Percentiles rank a stretch among this genome's conserved stretches.
These are phyloP conservation scores for Acropternis orthonyx DNA, from an alignment of 2,797 vertebrate species.

Conservation along the genomic window DNA sequence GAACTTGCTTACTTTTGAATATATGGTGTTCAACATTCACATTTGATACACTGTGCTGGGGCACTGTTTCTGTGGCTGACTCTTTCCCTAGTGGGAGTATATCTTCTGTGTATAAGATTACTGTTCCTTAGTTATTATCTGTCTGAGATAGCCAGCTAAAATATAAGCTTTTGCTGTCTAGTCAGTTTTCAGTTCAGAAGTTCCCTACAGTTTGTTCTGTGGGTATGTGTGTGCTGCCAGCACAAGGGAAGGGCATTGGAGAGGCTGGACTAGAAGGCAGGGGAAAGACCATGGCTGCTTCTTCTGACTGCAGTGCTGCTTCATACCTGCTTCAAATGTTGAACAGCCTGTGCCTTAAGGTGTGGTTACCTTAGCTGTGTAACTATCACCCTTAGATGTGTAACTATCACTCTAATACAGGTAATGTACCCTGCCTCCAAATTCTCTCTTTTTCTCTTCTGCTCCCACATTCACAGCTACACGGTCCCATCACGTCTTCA, in stretches of 20 bases:
- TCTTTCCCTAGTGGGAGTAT: not conserved
- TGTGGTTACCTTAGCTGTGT: not conserved
- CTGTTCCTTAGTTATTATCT: not conserved
- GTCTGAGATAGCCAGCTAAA: not conserved
- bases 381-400: not conserved
- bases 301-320: not conserved
- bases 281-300: not conserved
- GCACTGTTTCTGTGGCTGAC: not conserved
- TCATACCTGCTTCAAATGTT: not conserved
- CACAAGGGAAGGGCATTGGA: not conserved
- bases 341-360: not conserved
- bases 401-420: not conserved
- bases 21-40: not conserved
- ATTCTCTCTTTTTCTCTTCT: not conserved
- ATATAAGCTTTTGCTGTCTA: not conserved
- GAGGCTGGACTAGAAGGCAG: not conserved
- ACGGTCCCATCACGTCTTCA: not conserved
- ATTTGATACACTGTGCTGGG: not conserved
- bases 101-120: not conserved
- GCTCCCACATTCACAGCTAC: not conserved
- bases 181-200: not conserved
- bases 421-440: not conserved
- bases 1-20: not conserved
- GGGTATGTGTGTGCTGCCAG: rapidly evolving
- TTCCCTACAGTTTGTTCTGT: not conserved